A percentile compares a stretch with the other conserved stretches of the same genome.
phyloP scores from a whole-genome alignment of 2,888 invertebrate species.

The Rotaria macrura region DNA sequence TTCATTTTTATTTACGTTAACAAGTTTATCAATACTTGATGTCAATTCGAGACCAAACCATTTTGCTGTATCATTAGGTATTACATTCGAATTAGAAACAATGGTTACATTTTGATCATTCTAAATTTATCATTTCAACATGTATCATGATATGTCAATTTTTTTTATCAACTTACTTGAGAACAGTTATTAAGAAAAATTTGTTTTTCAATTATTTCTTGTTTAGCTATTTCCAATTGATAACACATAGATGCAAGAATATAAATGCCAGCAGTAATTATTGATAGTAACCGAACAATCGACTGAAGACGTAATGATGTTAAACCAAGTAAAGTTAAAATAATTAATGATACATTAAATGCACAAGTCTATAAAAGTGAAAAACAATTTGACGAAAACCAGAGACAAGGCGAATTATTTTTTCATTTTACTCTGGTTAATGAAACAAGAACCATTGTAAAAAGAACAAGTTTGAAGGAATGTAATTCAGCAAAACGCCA shows the following conservation, averaged over 20 bases:
- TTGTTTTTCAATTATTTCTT: not conserved
- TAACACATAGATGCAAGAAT: constrained; percentile 15
- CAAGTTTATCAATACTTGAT: not conserved
- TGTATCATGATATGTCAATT: not conserved
- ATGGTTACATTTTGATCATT: not conserved
- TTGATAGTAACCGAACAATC: not conserved
- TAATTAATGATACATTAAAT: constrained; percentile 5
- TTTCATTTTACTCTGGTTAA: constrained; percentile 37
- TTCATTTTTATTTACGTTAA: not conserved
- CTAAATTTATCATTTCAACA: not conserved
- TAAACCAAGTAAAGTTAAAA: not conserved
- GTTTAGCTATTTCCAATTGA: constrained; percentile 10
- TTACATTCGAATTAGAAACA: not conserved
- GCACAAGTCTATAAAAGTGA: not conserved
- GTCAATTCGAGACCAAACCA: constrained; percentile 18
- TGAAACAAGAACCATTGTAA: constrained; percentile 44
- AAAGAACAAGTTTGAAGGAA: constrained; percentile 65
- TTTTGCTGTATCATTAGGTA: not conserved
- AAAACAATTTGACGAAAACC: too few relatives aligned
- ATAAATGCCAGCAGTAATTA: not conserved
- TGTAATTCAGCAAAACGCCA: constrained; percentile 84
- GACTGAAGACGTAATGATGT: not conserved
- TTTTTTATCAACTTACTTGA: constrained; percentile 27
- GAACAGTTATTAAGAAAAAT: not conserved
- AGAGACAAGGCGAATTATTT: too few relatives aligned